These are phyloP conservation scores for Scomber colias DNA, from an alignment of 2,113 vertebrate species.

Conservation along the genomic window DNA sequence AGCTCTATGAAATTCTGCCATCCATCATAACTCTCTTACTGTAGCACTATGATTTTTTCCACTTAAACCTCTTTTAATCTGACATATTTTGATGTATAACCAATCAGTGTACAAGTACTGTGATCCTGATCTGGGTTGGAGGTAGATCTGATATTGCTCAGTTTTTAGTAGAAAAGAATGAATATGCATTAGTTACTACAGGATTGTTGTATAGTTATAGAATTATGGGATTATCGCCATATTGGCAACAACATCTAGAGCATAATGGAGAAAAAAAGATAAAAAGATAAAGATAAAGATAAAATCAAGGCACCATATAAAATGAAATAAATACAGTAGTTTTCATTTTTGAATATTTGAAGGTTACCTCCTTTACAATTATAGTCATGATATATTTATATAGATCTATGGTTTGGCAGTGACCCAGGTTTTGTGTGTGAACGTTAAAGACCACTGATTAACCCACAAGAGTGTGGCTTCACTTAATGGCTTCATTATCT, in stretches of 20 bases:
- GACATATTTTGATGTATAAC: constrained; percentile 2
- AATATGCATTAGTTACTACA: not conserved
- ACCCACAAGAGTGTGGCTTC: not conserved
- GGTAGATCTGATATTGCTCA: not conserved
- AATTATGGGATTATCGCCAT: too few relatives aligned
- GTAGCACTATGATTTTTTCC: not conserved
- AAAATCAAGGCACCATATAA: too few relatives aligned
- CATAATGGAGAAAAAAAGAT: too few relatives aligned
- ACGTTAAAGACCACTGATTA: not conserved
- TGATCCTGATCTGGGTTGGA: not conserved
- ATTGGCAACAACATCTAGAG: too few relatives aligned
- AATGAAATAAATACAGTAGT: too few relatives aligned
- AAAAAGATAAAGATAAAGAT: too few relatives aligned
- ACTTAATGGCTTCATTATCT: too few relatives aligned
- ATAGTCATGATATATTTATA: too few relatives aligned
- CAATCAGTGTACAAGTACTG: not conserved
- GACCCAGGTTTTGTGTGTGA: not conserved
- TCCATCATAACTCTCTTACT: constrained; percentile 16
- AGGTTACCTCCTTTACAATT: too few relatives aligned
- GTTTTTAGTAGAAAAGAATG: not conserved
- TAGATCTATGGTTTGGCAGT: not conserved
- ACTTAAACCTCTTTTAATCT: not conserved
- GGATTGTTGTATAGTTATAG: not conserved
- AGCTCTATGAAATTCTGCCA: constrained; percentile 26
- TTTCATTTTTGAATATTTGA: too few relatives aligned